These are phyloP conservation scores for Poeciliopsis turneri DNA, from an alignment of 2,797 vertebrate genomes.

Conservation along the genomic window DNA sequence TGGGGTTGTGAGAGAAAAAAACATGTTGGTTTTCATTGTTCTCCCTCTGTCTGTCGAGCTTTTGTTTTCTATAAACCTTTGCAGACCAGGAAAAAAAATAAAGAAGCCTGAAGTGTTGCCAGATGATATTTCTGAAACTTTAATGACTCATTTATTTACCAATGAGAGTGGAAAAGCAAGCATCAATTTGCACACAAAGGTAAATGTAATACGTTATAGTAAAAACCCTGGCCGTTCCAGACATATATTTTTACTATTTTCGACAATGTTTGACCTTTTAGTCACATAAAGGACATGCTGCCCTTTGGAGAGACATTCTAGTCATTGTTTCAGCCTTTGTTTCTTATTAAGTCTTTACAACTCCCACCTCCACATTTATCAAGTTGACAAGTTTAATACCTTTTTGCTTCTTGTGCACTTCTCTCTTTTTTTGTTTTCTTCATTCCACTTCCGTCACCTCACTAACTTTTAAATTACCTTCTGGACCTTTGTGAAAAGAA, in stretches of 20 bases:
- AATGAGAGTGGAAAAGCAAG: constrained; percentile 4
- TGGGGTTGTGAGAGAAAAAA: constrained; percentile 33
- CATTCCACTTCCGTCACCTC: neutral
- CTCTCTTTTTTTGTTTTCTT: neutral
- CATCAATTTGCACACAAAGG: constrained; percentile 16
- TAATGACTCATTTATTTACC: constrained; percentile 46
- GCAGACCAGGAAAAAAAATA: constrained; percentile 12
- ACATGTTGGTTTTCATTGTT: constrained; percentile 13
- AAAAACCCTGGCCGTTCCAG: constrained; percentile 33
- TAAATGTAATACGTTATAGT: neutral
- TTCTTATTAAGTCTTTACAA: constrained; percentile 5
- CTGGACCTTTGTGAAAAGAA: neutral
- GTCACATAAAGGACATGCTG: neutral
- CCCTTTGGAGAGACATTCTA: constrained; percentile 6
- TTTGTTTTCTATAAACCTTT: constrained; percentile 27
- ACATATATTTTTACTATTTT: constrained; percentile 8
- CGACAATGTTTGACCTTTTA: constrained; percentile 17
- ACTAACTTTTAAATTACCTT: constrained; percentile 1
- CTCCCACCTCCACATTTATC: constrained; percentile 8
- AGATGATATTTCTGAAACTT: constrained; percentile 38
- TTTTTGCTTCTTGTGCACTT: constrained; percentile 7
- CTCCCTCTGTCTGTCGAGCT: constrained; percentile 42
- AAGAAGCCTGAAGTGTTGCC: constrained; percentile 26
- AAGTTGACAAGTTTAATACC: constrained; percentile 5
- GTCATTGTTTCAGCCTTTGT: neutral